Percentiles rank a stretch among this genome's conserved stretches.
phyloP scores from a whole-genome alignment of 1,140 invertebrate species.

The Drosophila pachea region DNA sequence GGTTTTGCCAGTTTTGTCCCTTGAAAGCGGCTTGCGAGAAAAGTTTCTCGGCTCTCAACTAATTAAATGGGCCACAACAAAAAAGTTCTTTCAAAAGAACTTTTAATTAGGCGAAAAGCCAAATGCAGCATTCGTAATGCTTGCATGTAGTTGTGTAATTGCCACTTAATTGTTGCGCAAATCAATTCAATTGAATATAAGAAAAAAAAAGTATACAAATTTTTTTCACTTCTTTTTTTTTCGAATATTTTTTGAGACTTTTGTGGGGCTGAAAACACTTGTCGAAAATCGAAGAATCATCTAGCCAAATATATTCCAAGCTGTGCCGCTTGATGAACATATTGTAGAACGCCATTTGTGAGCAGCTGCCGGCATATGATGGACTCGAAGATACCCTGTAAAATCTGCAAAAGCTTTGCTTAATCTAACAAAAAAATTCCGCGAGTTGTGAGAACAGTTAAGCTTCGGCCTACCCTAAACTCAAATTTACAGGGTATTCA shows the following conservation, averaged over 20 bases:
- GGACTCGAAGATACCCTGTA: conserved; percentile 12
- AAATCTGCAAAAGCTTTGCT: not conserved
- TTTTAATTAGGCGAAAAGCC: conserved; percentile 42
- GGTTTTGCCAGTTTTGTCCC: not conserved
- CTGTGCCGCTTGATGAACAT: conserved; percentile 31
- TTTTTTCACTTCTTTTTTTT: conserved; percentile 17
- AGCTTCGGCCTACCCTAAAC: too few relatives aligned
- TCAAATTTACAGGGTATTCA: conserved; percentile 11
- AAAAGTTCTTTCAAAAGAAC: conserved; percentile 21
- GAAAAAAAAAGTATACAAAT: not conserved
- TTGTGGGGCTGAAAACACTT: conserved; percentile 38
- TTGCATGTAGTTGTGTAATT: conserved; percentile 36
- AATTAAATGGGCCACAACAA: conserved; percentile 35
- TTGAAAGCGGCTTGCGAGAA: conserved; percentile 38
- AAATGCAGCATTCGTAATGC: conserved; percentile 4
- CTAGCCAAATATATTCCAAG: conserved; percentile 29
- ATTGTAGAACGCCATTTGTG: conserved; percentile 29
- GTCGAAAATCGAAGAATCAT: conserved; percentile 43
- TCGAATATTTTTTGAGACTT: conserved; percentile 25
- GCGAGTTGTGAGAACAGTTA: not conserved
- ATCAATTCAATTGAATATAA: conserved; percentile 13
- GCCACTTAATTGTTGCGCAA: conserved; percentile 44
- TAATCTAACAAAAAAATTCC: not conserved
- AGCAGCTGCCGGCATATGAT: not conserved
- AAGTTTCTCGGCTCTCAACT: conserved; percentile 33